Conservation (phyloP, 2,888 invertebrate genomes). For the Seira musarum region DNA sequence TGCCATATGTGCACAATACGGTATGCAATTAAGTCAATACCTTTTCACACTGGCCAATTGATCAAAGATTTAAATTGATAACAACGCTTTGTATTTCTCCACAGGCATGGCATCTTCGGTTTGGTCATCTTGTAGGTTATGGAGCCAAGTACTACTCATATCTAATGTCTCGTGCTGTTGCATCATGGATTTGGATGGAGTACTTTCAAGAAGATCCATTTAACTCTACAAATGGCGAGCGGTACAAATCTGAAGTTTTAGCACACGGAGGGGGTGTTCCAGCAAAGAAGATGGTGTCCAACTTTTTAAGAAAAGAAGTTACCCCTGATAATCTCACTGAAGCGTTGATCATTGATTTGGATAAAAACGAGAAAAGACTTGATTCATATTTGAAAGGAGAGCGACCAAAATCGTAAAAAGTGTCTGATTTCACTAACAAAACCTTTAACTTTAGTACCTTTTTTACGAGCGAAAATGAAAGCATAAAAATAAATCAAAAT, state of each 20-base stretch:
- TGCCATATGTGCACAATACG: conserved; percentile 91
- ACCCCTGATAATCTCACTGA: conserved; percentile 84
- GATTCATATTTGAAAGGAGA: conserved; percentile 58
- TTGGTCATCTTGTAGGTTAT: conserved; percentile 97
- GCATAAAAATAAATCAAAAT: too few species aligned
- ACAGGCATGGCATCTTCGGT: conserved; percentile 94
- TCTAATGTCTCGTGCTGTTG: conserved; percentile 93
- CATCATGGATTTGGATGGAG: conserved; percentile 93
- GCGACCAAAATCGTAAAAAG: too few species aligned
- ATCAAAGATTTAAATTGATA: neutral
- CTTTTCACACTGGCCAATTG: neutral
- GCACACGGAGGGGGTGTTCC: conserved; percentile 91
- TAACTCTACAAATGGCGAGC: conserved; percentile 83
- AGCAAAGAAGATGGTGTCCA: conserved; percentile 83
- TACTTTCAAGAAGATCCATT: conserved; percentile 88
- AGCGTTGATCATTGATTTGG: conserved; percentile 78
- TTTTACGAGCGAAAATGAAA: too few species aligned
- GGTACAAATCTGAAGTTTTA: conserved; percentile 83
- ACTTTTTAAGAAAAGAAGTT: conserved; percentile 84
- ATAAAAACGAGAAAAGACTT: conserved; percentile 67
- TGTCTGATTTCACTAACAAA: too few species aligned
- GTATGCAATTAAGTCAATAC: conserved; percentile 72
- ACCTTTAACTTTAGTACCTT: too few species aligned
- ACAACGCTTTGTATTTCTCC: conserved; percentile 5
- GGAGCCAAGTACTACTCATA: conserved; percentile 99